A percentile compares a stretch with the other conserved stretches of the same genome.
Conservation (phyloP, 1,140 invertebrate genomes). For the Drosophila willistoni region DNA sequence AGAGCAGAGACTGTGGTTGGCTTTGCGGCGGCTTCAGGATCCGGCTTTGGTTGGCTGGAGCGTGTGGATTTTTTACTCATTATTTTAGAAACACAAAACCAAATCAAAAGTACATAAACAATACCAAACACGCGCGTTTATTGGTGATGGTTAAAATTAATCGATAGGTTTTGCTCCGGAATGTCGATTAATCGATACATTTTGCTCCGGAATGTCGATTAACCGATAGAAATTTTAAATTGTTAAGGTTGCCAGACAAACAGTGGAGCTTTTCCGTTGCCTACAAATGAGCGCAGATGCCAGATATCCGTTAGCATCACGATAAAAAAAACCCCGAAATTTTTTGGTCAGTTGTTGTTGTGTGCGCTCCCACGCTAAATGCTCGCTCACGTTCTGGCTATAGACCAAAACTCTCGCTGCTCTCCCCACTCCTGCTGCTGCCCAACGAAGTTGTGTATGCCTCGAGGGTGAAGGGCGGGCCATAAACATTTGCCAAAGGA, state of each 20-base stretch:
- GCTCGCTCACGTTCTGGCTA: constrained; percentile 24
- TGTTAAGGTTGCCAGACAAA: constrained; percentile 2
- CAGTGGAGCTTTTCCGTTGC: neutral
- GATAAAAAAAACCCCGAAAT: constrained; percentile 16
- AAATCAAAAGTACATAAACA: constrained; percentile 22
- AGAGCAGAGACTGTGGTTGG: constrained; percentile 31
- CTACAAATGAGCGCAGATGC: constrained; percentile 15
- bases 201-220: too few relatives aligned
- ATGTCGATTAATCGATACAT: too few relatives aligned
- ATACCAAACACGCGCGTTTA: constrained; percentile 40
- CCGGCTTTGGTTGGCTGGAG: constrained; percentile 53
- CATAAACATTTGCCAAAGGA: constrained; percentile 24
- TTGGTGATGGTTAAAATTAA: neutral
- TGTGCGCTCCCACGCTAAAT: constrained; percentile 51
- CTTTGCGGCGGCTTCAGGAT: constrained; percentile 52
- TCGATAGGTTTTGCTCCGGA: too few relatives aligned
- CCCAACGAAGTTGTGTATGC: constrained; percentile 41
- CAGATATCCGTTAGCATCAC: constrained; percentile 10
- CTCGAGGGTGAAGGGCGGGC: constrained; percentile 25
- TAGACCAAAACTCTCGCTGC: constrained; percentile 26
- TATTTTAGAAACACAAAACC: neutral
- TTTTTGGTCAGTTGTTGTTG: constrained; percentile 56
- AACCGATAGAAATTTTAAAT: too few relatives aligned
- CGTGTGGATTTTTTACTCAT: constrained; percentile 67
- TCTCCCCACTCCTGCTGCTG: constrained; percentile 32